phyloP scores from a whole-genome alignment of 2,888 invertebrate species.

The Molanna angustata region DNA sequence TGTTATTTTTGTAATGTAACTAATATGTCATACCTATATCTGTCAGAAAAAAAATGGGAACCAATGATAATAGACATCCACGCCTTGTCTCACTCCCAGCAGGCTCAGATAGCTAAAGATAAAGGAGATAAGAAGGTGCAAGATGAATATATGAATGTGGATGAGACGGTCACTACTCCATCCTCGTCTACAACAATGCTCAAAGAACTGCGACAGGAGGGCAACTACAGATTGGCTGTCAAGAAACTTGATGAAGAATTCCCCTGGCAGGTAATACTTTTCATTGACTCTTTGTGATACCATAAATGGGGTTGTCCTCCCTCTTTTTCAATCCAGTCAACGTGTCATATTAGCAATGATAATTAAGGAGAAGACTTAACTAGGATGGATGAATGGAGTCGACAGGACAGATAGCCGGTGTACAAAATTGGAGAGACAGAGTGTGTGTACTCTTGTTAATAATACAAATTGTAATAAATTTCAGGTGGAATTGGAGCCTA shows the following conservation, averaged over 20 bases:
- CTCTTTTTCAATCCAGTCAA: no score
- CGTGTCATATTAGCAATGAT: no score
- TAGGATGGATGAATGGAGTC: no score
- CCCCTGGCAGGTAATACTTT: slow-evolving; percentile 51
- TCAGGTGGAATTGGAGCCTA: slow-evolving; percentile 57
- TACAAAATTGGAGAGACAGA: no score
- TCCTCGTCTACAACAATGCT: not conserved
- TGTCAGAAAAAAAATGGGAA: slow-evolving; percentile 37
- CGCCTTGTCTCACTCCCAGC: slow-evolving; percentile 40
- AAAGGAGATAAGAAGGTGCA: not conserved
- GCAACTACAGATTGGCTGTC: slow-evolving; percentile 39
- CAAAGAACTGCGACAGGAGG: slow-evolving; percentile 15
- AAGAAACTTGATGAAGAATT: slow-evolving; percentile 50
- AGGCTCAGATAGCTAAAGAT: not conserved
- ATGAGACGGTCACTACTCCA: not conserved
- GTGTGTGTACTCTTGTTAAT: no score
- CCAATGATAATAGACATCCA: slow-evolving; percentile 40
- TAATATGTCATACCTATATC: not conserved
- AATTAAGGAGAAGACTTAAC: no score
- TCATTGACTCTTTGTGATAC: slow-evolving; percentile 5
- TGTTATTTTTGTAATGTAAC: no score
- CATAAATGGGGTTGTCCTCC: no score
- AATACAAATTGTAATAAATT: no score
- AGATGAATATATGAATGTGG: not conserved
- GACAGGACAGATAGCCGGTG: no score